A percentile compares a stretch with the other conserved stretches of the same genome.
Evolutionary conservation across 2,888 invertebrate genomes (phyloP).

Genomic region (Chydorus sphaericus): DNA sequence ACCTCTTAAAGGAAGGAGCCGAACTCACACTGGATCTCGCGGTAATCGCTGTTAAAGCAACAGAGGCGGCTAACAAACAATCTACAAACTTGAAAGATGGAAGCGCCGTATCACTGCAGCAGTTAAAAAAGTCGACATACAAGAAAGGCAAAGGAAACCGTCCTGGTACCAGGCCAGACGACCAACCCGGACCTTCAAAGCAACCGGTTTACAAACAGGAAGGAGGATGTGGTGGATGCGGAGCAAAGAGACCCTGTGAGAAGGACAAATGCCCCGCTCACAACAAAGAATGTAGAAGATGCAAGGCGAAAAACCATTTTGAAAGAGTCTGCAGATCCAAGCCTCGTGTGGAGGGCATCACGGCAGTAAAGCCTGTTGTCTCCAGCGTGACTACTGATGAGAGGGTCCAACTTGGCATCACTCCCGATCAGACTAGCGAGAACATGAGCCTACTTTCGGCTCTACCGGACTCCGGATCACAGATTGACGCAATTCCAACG

Average conservation of each 20-base stretch:
- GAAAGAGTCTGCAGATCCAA: neutral
- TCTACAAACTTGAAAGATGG: neutral
- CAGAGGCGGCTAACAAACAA: neutral
- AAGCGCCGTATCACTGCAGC: neutral
- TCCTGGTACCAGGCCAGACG: no score
- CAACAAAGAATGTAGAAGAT: neutral
- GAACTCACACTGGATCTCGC: neutral
- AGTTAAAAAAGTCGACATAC: neutral
- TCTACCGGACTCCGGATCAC: neutral
- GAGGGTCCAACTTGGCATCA: neutral
- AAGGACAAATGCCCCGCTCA: neutral
- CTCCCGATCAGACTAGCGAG: no score
- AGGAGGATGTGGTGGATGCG: neutral
- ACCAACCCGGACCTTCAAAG: no score
- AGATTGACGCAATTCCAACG: constrained; percentile 2
- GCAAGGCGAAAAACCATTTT: neutral
- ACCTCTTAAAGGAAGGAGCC: neutral
- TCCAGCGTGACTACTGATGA: no score
- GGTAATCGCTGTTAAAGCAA: neutral
- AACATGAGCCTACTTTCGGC: neutral
- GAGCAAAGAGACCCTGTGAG: neutral
- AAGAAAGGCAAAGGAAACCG: neutral
- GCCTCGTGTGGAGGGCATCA: no score
- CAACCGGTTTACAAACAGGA: neutral
- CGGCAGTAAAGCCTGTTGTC: no score